Percentiles rank a stretch among this genome's conserved stretches.
phyloP scores from a whole-genome alignment of 2,113 vertebrate species.

The Oxyruncus cristatus region DNA sequence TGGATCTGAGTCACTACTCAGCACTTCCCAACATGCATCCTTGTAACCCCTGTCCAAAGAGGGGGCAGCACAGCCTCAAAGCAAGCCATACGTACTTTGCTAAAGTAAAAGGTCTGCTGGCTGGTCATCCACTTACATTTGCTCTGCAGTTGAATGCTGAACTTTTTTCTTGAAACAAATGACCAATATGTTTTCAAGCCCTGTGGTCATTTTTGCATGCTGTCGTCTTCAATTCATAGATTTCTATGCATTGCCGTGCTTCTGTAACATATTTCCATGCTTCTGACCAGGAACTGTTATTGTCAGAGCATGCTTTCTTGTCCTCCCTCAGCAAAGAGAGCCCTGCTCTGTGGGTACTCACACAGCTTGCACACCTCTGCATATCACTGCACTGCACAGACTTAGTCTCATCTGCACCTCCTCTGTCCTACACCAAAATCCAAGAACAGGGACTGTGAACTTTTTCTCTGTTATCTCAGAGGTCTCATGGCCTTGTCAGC shows the following conservation, averaged over 20 bases:
- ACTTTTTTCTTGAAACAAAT: not conserved
- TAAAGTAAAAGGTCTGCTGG: not conserved
- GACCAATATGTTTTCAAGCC: not conserved
- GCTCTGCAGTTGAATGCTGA: not conserved
- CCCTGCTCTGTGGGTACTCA: not conserved
- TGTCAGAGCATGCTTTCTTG: fast-evolving
- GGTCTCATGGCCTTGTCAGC: no score
- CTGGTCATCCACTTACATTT: not conserved
- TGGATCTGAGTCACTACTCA: not conserved
- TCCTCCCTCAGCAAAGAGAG: not conserved
- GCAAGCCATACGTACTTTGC: fast-evolving
- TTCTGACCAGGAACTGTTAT: not conserved
- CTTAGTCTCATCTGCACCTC: not conserved
- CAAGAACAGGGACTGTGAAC: not conserved
- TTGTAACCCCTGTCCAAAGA: not conserved
- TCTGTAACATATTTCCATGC: fast-evolving
- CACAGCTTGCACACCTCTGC: not conserved
- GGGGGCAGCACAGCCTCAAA: fast-evolving
- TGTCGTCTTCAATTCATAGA: not conserved
- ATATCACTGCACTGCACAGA: not conserved
- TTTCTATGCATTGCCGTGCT: not conserved
- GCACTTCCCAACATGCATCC: no score
- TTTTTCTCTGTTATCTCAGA: no score
- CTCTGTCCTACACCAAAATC: not conserved
- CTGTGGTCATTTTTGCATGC: not conserved